Base-by-base conservation (phyloP, 2,113 vertebrate species). In the Leiothrix lutea region DNA sequence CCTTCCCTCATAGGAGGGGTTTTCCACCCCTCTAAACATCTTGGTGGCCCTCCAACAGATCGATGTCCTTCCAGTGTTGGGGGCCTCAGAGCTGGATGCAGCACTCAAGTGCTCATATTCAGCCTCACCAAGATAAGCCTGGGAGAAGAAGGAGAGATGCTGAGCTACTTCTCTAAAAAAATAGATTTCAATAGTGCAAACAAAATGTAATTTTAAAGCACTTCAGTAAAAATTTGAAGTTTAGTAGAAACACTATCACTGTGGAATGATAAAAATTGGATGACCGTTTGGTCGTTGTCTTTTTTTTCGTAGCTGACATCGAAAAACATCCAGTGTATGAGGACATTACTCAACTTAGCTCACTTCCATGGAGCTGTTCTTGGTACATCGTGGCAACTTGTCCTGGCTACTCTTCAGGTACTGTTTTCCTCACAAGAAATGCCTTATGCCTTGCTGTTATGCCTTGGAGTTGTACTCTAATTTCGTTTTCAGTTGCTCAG, bases 241-340 rank as follows among this genome's bases (percentile, higher is more conserved):
- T 91, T 92, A 12, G 35, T 91, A 77, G 70, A 62, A 85, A 86
- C 14, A 11, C 12, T 90, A 0, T 80, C 24, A 11, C 14, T 80
- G 12, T 54, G 62, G 35, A 84, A 44, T 70, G 66, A 54, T 73
- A 50, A 89, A 42, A 89, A 74, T 26, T 15, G 2, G 33, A 17
- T 89, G 35, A 8, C 58, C 3, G 0, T 29, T 80, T 69, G 31
- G 3, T 45, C 80, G 7, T 8, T 69, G 2, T 4, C 11, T 16
- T 8, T 47, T 42, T 42, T 51, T 29, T 53, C 25, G 5, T 92
- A 99, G 99, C 98, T 99, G 78, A 99, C 99, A 35, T 99, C 99
- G 69, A 99, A 99, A 98, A 99, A 99, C 97, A 99, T 99, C 96
- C 99, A 99, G 96, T 99, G 99, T 96, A 99, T 99, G 99, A 98